Conservation (phyloP, 2,113 vertebrate genomes). For the Struthio camelus region DNA sequence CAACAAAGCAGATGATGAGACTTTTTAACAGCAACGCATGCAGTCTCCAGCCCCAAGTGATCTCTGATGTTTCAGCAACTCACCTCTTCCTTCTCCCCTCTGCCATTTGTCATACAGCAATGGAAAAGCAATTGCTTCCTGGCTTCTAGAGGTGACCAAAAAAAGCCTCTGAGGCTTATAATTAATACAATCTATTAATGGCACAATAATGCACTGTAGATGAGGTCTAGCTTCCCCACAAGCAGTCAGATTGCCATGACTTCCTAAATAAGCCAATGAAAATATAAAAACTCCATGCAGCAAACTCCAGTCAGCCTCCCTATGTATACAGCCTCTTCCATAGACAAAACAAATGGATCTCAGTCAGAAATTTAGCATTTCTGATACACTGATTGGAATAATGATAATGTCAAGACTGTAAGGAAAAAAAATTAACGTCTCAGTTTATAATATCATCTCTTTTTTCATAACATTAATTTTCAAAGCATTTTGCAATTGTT, state of each 20-base stretch:
- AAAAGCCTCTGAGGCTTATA: slow-evolving; percentile 18
- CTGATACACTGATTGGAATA: background rate
- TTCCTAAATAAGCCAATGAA: background rate
- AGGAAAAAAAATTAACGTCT: background rate
- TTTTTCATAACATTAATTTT: background rate
- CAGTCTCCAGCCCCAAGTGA: background rate
- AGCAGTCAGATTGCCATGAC: background rate
- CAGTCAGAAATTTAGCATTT: background rate
- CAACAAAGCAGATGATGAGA: background rate
- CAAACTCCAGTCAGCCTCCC: background rate
- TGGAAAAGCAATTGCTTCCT: background rate
- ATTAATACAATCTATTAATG: slow-evolving; percentile 23
- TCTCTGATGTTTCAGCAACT: background rate
- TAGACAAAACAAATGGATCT: background rate
- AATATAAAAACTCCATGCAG: background rate
- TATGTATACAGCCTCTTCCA: background rate
- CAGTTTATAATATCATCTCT: background rate
- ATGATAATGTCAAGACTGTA: background rate
- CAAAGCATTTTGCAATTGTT: background rate
- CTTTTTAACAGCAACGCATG: background rate
- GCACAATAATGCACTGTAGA: background rate
- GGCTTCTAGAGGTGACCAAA: background rate
- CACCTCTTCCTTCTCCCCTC: background rate
- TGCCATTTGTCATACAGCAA: background rate
- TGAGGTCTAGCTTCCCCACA: background rate